Evolutionary conservation across 2,113 vertebrate species (phyloP).

Genomic region (Scytalopus superciliaris): DNA sequence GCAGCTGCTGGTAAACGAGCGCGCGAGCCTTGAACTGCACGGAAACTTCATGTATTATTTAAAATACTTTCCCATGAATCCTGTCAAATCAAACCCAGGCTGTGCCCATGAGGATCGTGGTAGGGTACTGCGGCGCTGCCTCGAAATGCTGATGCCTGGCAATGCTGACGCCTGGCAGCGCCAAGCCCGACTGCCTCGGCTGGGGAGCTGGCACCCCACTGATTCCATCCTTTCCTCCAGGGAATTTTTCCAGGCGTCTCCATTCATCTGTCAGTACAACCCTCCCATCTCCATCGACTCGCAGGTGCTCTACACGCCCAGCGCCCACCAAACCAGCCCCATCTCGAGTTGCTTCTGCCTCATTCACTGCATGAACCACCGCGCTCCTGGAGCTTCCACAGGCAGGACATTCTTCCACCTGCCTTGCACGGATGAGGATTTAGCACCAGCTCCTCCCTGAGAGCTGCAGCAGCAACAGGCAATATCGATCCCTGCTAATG

Average conservation of each 20-base stretch:
- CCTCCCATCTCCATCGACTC: accelerated
- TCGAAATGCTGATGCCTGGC: neutral
- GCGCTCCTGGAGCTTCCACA: accelerated
- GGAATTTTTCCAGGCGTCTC: neutral
- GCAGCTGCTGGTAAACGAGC: conserved; percentile 46
- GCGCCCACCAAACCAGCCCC: neutral
- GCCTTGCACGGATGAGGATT: neutral
- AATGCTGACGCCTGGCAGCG: neutral
- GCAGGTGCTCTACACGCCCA: neutral
- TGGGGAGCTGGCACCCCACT: neutral
- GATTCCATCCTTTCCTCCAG: neutral
- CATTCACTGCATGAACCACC: accelerated
- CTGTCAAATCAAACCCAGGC: conserved; percentile 37
- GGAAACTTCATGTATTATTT: conserved; percentile 63
- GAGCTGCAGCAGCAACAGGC: neutral
- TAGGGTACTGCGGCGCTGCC: neutral
- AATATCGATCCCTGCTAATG: neutral
- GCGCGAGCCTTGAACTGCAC: conserved; percentile 19
- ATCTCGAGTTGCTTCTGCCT: neutral
- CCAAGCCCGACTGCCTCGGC: neutral
- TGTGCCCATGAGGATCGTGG: neutral
- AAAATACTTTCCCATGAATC: conserved; percentile 31
- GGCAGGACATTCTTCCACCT: neutral
- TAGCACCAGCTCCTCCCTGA: neutral
- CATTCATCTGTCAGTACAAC: accelerated